Conservation (phyloP, 2,113 vertebrate genomes). For the Martes martes region DNA sequence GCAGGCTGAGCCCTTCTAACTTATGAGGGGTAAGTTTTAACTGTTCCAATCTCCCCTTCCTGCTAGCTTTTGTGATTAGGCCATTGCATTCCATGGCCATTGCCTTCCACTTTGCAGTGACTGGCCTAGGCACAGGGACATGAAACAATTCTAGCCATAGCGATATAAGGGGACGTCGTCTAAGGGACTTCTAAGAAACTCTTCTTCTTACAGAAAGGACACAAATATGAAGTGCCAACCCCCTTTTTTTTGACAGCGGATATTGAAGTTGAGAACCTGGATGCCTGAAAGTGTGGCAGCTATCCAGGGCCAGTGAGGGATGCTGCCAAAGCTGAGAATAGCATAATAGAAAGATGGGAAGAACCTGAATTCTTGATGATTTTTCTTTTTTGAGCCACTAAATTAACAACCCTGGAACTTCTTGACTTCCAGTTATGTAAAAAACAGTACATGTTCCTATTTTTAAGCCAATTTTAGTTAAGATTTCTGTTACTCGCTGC, state of each 20-base stretch:
- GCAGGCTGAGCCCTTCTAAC: not conserved
- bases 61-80: not conserved
- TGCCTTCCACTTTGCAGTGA: not conserved
- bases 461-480: conserved; percentile 29
- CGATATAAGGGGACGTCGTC: not conserved
- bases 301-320: not conserved
- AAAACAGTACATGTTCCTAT: conserved; percentile 17
- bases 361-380: conserved; percentile 11
- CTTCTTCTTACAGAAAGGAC: not conserved
- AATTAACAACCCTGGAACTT: conserved; percentile 48
- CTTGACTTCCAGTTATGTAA: conserved; percentile 30
- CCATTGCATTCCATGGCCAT: not conserved
- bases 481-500: conserved; percentile 40
- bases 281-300: not conserved
- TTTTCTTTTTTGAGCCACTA: not conserved
- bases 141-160: not conserved
- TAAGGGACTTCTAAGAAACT: not conserved
- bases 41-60: not conserved
- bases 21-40: not conserved
- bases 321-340: not conserved
- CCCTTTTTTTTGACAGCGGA: not conserved
- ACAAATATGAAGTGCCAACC: not conserved
- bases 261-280: not conserved
- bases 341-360: not conserved
- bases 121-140: not conserved